Conservation (phyloP, 2,797 vertebrate genomes). For the Periparus ater region DNA sequence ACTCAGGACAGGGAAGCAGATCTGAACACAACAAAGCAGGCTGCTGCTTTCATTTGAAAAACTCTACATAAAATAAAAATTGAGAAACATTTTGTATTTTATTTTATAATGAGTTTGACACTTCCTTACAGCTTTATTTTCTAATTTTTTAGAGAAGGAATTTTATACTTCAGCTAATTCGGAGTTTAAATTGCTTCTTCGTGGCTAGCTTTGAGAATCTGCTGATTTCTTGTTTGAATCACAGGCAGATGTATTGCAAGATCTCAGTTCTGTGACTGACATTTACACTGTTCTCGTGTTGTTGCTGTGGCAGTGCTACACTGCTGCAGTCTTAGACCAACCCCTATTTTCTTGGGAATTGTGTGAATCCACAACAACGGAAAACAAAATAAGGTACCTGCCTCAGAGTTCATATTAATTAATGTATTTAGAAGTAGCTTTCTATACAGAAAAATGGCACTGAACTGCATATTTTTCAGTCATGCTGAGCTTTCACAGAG, state of each 20-base stretch:
- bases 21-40: neutral
- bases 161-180: neutral
- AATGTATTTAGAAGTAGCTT: neutral
- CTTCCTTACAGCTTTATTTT: neutral
- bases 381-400: neutral
- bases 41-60: neutral
- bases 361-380: neutral
- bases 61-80: neutral
- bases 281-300: neutral
- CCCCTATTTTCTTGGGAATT: neutral
- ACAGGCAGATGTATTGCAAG: neutral
- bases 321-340: neutral
- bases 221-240: slow-evolving; percentile 25
- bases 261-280: neutral
- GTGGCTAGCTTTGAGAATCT: slow-evolving; percentile 1
- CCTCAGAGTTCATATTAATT: neutral
- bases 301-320: neutral
- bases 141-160: neutral
- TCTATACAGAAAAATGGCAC: neutral
- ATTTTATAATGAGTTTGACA: neutral
- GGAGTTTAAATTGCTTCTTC: neutral
- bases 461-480: neutral
- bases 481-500: neutral
- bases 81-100: neutral
- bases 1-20: neutral